phyloP scores from a whole-genome alignment of 2,888 invertebrate genomes.

The Acronicta alni region DNA sequence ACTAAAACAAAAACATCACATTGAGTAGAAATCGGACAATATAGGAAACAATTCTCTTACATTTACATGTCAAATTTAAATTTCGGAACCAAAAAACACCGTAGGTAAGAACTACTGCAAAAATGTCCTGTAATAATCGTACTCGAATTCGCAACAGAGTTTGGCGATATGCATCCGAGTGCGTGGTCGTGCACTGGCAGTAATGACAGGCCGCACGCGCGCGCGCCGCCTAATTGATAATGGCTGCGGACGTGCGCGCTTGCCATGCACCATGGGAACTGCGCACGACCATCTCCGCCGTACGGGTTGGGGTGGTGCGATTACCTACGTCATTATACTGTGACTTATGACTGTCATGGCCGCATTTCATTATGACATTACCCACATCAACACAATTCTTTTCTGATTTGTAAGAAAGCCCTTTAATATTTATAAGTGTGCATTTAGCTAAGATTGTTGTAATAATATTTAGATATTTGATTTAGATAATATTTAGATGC shows the following conservation, averaged over 20 bases:
- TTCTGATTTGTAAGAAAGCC: too few relatives aligned
- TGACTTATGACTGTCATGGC: constrained; percentile 3
- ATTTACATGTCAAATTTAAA: too few relatives aligned
- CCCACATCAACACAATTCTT: not conserved
- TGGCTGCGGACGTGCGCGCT: constrained; percentile 81
- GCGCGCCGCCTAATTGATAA: constrained; percentile 87
- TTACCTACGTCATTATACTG: constrained; percentile 62
- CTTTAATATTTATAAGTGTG: too few relatives aligned
- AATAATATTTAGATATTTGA: too few relatives aligned
- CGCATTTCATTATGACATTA: not conserved
- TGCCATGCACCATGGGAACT: constrained; percentile 77
- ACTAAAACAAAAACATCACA: too few relatives aligned
- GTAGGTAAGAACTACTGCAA: too few relatives aligned
- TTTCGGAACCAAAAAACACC: not conserved
- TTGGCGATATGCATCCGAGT: constrained; percentile 63
- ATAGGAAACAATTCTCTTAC: too few relatives aligned
- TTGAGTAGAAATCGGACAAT: too few relatives aligned
- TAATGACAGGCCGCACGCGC: constrained; percentile 88
- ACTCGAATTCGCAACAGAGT: constrained; percentile 5
- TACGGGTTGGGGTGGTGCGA: constrained; percentile 57
- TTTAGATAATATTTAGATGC: too few relatives aligned
- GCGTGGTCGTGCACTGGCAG: constrained; percentile 81
- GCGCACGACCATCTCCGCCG: constrained; percentile 49
- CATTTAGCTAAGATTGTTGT: too few relatives aligned
- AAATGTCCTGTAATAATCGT: not conserved